A percentile compares a stretch with the other conserved stretches of the same genome.
Conservation (phyloP, 2,797 vertebrate species). For the Hippopotamyrus pictus region DNA sequence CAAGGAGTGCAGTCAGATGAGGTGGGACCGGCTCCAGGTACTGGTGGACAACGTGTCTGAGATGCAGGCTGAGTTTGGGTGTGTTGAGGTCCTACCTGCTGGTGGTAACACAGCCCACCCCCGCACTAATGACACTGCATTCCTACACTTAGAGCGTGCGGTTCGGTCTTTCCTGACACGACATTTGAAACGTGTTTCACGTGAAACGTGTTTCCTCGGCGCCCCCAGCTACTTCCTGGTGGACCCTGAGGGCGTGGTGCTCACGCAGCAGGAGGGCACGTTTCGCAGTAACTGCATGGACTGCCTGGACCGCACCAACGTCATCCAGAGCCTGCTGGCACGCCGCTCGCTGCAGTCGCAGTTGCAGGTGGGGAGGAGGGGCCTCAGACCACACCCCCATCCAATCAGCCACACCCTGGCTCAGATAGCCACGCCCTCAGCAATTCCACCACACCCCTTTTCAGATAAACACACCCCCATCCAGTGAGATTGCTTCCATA, state of each 20-base stretch:
- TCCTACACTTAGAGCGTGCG: neutral
- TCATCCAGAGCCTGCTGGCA: constrained; percentile 86
- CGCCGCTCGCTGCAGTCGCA: constrained; percentile 83
- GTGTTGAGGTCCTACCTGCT: neutral
- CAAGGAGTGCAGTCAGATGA: constrained; percentile 92
- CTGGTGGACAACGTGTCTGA: constrained; percentile 79
- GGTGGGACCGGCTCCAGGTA: constrained; percentile 88
- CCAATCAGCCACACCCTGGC: neutral
- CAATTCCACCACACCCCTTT: neutral
- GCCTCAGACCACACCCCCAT: neutral
- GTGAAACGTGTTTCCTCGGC: neutral
- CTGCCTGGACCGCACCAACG: constrained; percentile 90
- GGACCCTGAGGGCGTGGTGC: constrained; percentile 74
- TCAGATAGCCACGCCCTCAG: neutral
- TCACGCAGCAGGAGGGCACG: constrained; percentile 78
- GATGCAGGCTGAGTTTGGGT: constrained; percentile 85
- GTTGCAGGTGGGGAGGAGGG: constrained; percentile 68
- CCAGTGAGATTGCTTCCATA: neutral
- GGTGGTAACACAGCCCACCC: constrained; percentile 18
- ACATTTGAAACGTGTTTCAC: neutral
- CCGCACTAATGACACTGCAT: neutral
- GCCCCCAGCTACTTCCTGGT: constrained; percentile 83
- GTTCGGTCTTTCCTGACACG: neutral
- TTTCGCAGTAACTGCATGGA: constrained; percentile 98
- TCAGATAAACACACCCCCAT: neutral